Evolutionary conservation across 2,888 invertebrate genomes (phyloP), one percentile per base, ranked within the genome.

Genomic region (Lasioglossum morio): DNA sequence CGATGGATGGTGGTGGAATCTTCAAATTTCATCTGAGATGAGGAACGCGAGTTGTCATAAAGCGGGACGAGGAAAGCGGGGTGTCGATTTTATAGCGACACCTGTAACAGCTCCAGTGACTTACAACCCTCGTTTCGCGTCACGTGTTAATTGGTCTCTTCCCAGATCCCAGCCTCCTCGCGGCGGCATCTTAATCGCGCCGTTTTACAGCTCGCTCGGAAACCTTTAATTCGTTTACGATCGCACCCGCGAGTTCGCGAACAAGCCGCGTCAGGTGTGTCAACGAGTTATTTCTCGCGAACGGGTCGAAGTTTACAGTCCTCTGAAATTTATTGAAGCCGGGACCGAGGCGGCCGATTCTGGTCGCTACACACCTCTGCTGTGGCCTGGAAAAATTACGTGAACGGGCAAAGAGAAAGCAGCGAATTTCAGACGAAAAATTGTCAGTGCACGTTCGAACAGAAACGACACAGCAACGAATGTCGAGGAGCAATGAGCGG

Each of bases 81-180:
- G 37, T 57, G 77, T 72, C 34, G 48, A 37, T 77, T 86, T 86
- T 78, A 84, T 63, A 76, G 48, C 82, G 86, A 87, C 87, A 89
- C 80, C 73, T 83, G 84, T 84, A 87, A 87, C 81, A 80, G 70
- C 74, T 77, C 75, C 79, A 83, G 82, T 90, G 92, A 92, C 90
- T 93, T 92, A 92, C 91, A 93, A 93, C 93, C 90, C 91, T 34
- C 85, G 90, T 93, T 91, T 90, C 92, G 89, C 92, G 87, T 84
- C 82, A 77, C 88, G 93, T 92, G 93, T 94, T 94, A 94, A 94
- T 94, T 94, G 94, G 93, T 89, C 90, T 93, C 92, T 92, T 53
- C 53, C n/a, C 53, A 53, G 53, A 92, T 53, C 53, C 23, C 53
- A 53, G 10, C 53, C 53, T 53, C 77, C 86, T 88, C 86, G 84